Evolutionary conservation across 1,140 invertebrate genomes (phyloP).

Genomic region (Drosophila pandora): DNA sequence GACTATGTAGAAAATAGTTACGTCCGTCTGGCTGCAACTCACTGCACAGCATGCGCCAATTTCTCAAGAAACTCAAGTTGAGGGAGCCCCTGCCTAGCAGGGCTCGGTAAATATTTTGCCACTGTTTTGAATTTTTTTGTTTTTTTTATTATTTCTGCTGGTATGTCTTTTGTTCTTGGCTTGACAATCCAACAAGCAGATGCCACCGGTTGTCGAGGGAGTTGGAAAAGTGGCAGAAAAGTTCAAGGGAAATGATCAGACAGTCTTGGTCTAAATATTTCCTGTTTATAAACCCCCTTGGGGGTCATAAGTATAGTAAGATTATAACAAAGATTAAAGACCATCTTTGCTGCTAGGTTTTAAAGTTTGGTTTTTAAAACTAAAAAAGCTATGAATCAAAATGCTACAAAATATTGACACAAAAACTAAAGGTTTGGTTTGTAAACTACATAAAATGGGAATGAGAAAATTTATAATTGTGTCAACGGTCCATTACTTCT

Average conservation of each 20-base stretch:
- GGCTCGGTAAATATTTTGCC: conserved; percentile 77
- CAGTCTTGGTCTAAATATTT: conserved; percentile 45
- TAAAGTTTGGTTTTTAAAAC: too few species aligned
- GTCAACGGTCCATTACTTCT: background rate
- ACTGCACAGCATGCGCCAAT: conserved; percentile 80
- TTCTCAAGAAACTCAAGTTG: conserved; percentile 69
- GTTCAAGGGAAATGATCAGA: conserved; percentile 39
- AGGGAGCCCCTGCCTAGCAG: conserved; percentile 45
- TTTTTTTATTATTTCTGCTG: conserved; percentile 35
- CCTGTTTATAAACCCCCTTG: conserved; percentile 26
- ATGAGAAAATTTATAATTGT: background rate
- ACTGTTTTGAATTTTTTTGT: conserved; percentile 61
- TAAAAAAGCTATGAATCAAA: too few species aligned
- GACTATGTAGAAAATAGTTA: conserved; percentile 68
- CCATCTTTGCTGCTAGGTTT: background rate
- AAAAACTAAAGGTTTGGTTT: background rate
- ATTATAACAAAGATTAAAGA: conserved; percentile 13
- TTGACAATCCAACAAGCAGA: conserved; percentile 41
- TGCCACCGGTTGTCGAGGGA: conserved; percentile 35
- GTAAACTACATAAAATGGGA: background rate
- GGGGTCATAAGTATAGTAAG: conserved; percentile 16
- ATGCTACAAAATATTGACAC: too few species aligned
- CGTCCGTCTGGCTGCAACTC: conserved; percentile 53
- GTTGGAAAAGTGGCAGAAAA: conserved; percentile 33
- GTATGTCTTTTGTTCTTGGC: conserved; percentile 51